phyloP scores from a whole-genome alignment of 2,797 vertebrate genomes.

The Sebastolobus altivelis region DNA sequence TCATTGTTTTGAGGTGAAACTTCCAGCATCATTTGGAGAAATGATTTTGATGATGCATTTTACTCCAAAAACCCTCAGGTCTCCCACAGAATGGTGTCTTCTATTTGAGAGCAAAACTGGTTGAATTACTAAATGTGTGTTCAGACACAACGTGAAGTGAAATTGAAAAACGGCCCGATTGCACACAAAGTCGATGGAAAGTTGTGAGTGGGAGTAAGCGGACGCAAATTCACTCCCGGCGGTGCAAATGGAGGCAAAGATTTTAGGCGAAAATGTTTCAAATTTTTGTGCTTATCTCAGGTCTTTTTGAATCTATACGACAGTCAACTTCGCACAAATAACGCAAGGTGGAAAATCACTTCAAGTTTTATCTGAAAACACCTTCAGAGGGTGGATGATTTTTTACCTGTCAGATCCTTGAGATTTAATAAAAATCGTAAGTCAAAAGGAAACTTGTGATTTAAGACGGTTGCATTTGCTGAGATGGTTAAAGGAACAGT shows the following conservation, averaged over 20 bases:
- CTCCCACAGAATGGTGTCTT: background rate
- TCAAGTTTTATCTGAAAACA: background rate
- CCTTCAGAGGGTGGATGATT: background rate
- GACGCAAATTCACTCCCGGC: background rate
- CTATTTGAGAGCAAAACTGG: background rate
- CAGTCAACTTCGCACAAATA: background rate
- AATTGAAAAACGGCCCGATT: background rate
- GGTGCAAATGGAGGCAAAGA: background rate
- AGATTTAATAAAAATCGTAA: background rate
- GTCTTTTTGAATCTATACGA: accelerated
- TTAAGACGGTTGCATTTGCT: background rate
- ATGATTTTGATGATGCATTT: background rate
- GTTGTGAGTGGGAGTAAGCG: background rate
- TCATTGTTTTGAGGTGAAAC: background rate
- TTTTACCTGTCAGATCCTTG: background rate
- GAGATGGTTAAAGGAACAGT: background rate
- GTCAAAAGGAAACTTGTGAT: background rate
- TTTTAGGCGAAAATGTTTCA: accelerated
- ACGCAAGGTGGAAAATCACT: background rate
- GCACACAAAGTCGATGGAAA: too few relatives aligned
- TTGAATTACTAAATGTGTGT: background rate
- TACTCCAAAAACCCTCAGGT: background rate
- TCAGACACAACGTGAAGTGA: background rate
- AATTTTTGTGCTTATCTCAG: background rate
- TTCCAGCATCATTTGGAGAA: background rate